A percentile compares a stretch with the other conserved stretches of the same genome.
Evolutionary conservation across 2,113 vertebrate species (phyloP).

Genomic region (Ariopsis seemanni): DNA sequence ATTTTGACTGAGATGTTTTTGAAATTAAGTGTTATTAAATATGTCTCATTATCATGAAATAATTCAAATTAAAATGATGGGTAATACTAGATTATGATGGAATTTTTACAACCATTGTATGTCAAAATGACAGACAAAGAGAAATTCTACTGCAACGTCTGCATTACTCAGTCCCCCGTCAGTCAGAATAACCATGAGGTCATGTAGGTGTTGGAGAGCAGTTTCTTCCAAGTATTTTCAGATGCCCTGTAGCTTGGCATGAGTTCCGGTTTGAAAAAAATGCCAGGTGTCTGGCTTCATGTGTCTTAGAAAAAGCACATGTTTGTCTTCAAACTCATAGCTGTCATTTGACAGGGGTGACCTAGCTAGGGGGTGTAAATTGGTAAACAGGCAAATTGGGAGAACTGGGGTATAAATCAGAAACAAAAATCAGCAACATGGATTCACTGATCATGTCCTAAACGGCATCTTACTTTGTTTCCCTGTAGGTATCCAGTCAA

Average conservation of each 20-base stretch:
- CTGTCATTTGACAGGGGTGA: neutral
- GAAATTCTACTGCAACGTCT: no score
- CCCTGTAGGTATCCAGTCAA: slow-evolving; percentile 72
- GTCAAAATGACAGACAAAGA: no score
- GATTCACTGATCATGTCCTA: neutral
- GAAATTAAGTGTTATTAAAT: no score
- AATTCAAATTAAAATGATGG: no score
- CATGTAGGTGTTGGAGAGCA: neutral
- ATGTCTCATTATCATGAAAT: no score
- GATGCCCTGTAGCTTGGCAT: neutral
- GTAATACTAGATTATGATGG: no score
- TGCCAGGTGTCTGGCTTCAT: neutral
- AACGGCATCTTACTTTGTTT: neutral
- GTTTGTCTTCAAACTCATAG: neutral
- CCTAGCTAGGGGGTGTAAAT: neutral
- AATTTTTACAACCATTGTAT: no score
- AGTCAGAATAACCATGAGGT: neutral
- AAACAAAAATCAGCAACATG: neutral
- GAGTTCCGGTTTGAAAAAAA: neutral
- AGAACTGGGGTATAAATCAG: neutral
- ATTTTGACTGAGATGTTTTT: no score
- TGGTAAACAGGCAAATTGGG: neutral
- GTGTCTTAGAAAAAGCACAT: neutral
- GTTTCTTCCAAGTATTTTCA: neutral
- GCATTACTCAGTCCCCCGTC: neutral